These are phyloP conservation scores for Cetonia aurata DNA, from an alignment of 2,888 invertebrate species.

Conservation along the genomic window DNA sequence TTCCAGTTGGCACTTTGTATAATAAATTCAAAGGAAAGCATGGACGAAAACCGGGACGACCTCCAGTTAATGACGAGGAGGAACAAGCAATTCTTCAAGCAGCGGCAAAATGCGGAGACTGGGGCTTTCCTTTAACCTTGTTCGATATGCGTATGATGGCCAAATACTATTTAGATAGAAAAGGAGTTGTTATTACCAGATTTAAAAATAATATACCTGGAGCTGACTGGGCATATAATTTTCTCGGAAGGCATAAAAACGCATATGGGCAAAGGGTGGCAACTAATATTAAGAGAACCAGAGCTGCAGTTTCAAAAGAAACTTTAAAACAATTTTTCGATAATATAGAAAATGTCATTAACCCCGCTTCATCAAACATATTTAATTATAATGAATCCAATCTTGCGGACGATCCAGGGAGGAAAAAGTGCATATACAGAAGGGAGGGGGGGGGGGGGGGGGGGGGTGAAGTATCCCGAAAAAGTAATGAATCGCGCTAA, in stretches of 20 bases:
- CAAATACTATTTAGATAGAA: slow-evolving; percentile 53
- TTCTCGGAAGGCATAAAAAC: slow-evolving; percentile 48
- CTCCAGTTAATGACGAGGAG: too few relatives aligned
- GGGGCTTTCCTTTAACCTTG: slow-evolving; percentile 51
- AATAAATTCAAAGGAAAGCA: slow-evolving; percentile 6
- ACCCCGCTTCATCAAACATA: slow-evolving; percentile 48
- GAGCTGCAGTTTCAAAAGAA: too few relatives aligned
- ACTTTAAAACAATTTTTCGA: slow-evolving; percentile 39
- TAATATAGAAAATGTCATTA: slow-evolving; percentile 44
- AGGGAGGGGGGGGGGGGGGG: too few relatives aligned
- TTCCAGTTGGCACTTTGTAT: not conserved
- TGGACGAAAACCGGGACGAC: not conserved
- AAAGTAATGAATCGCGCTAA: too few relatives aligned
- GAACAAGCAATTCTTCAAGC: too few relatives aligned
- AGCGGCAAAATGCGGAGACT: too few relatives aligned
- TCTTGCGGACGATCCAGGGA: slow-evolving; percentile 58
- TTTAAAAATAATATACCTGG: slow-evolving; percentile 51
- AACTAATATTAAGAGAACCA: slow-evolving; percentile 3
- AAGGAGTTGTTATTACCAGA: slow-evolving; percentile 47
- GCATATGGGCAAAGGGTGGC: not conserved
- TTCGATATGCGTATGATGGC: slow-evolving; percentile 51
- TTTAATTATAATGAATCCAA: slow-evolving; percentile 61
- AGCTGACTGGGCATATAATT: slow-evolving; percentile 49
- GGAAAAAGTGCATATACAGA: slow-evolving; percentile 49
- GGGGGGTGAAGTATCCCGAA: slow-evolving; percentile 49